These are phyloP conservation scores for Australoheros scitulus DNA, from an alignment of 2,113 vertebrate genomes.

Conservation along the genomic window DNA sequence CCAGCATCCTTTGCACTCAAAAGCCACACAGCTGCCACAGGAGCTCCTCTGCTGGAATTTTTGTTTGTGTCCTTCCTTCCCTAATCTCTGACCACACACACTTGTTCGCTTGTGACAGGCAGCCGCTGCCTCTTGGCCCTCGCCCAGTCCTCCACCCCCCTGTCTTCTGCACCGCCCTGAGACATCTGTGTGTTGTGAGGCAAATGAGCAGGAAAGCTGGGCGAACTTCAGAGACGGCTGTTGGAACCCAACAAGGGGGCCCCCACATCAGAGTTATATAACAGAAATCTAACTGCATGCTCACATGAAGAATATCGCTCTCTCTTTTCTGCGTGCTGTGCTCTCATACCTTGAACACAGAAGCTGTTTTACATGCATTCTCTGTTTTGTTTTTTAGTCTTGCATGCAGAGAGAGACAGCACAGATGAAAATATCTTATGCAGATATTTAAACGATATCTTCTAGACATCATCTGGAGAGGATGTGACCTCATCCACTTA, in stretches of 20 bases:
- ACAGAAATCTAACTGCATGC: slow-evolving; percentile 39
- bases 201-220: slow-evolving; percentile 55
- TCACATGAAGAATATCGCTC: slow-evolving; percentile 51
- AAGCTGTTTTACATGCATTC: slow-evolving; percentile 19
- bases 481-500: slow-evolving; percentile 88
- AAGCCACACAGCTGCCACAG: slow-evolving; percentile 79
- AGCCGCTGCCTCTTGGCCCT: slow-evolving; percentile 61
- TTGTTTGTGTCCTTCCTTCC: slow-evolving; percentile 70
- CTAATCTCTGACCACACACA: slow-evolving; percentile 75
- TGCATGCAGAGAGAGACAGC: neutral
- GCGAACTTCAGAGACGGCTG: slow-evolving; percentile 64
- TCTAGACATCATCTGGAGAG: slow-evolving; percentile 77
- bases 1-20: slow-evolving; percentile 79
- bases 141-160: slow-evolving; percentile 22
- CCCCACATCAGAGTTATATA: slow-evolving; percentile 63
- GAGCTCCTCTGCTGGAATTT: slow-evolving; percentile 73
- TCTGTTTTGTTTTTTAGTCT: slow-evolving; percentile 16
- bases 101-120: slow-evolving; percentile 76
- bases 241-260: slow-evolving; percentile 61
- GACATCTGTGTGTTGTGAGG: slow-evolving; percentile 66
- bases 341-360: slow-evolving; percentile 35
- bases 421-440: slow-evolving; percentile 33
- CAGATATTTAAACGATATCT: slow-evolving; percentile 52
- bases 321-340: slow-evolving; percentile 27
- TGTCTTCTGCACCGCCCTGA: slow-evolving; percentile 46